Percentiles rank a stretch among this genome's conserved stretches.
These are phyloP conservation scores for Ailurus styani DNA, from an alignment of 2,113 vertebrate genomes.

Conservation along the genomic window DNA sequence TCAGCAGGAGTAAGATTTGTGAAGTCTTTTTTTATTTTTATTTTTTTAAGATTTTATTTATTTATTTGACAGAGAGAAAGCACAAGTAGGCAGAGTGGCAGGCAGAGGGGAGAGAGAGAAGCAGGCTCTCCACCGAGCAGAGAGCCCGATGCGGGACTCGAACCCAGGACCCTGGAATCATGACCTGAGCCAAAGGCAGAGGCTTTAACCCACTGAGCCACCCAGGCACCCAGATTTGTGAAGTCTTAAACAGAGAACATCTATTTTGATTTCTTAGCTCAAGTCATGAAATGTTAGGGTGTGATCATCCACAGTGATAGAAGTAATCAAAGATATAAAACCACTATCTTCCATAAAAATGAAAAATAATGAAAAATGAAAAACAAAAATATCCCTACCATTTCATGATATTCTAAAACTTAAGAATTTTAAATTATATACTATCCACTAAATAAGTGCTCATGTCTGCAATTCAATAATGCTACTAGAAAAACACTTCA, in stretches of 20 bases:
- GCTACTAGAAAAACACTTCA: background rate
- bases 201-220: no score
- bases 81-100: no score
- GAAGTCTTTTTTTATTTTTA: no score
- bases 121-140: no score
- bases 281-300: background rate
- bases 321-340: background rate
- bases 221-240: no score
- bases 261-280: constrained; percentile 23
- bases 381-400: background rate
- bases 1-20: background rate
- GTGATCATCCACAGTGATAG: background rate
- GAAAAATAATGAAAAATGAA: background rate
- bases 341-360: constrained; percentile 20
- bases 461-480: background rate
- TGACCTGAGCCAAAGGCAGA: no score
- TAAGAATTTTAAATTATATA: background rate
- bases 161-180: no score
- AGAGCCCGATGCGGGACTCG: no score
- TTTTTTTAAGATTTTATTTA: no score
- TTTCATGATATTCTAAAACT: background rate
- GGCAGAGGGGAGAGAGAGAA: no score
- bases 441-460: background rate
- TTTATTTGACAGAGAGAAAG: no score
- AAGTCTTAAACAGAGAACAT: background rate